Conservation (phyloP, 2,113 vertebrate species). For the Anarrhichthys ocellatus region DNA sequence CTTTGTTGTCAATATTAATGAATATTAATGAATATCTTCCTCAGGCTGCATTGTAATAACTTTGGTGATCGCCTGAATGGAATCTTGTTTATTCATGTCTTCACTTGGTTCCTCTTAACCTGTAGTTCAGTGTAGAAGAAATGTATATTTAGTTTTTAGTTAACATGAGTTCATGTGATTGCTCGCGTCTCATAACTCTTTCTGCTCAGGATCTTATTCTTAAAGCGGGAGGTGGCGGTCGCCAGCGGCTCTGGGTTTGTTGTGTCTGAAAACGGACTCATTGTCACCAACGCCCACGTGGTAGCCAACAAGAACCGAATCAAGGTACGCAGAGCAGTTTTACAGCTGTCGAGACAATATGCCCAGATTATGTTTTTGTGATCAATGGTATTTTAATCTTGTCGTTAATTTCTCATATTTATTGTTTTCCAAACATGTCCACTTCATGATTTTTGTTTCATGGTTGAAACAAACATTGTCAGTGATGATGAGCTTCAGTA, state of each 20-base stretch:
- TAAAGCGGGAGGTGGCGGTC: conserved; percentile 92
- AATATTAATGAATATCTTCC: too few species aligned
- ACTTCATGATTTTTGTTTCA: too few species aligned
- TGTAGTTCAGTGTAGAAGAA: too few species aligned
- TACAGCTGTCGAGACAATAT: not conserved
- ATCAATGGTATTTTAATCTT: not conserved
- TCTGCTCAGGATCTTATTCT: conserved; percentile 87
- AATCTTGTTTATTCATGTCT: too few species aligned
- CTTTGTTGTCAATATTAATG: too few species aligned
- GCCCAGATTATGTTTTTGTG: not conserved
- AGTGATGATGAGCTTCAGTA: too few species aligned
- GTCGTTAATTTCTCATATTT: not conserved
- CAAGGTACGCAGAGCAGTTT: conserved; percentile 71
- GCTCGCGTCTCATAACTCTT: not conserved
- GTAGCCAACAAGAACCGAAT: conserved; percentile 96
- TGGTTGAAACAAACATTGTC: too few species aligned
- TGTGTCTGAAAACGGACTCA: conserved; percentile 95
- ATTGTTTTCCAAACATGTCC: not conserved
- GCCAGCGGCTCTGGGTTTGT: conserved; percentile 96
- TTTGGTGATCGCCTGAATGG: too few species aligned
- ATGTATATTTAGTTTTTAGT: too few species aligned
- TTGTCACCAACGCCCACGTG: conserved; percentile 97
- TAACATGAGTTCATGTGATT: too few species aligned
- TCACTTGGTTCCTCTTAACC: too few species aligned
- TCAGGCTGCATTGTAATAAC: too few species aligned